Evolutionary conservation across 1,140 invertebrate genomes (phyloP), one percentile per base, ranked within the genome.

Genomic region (Chrysomallon squamiferum): DNA sequence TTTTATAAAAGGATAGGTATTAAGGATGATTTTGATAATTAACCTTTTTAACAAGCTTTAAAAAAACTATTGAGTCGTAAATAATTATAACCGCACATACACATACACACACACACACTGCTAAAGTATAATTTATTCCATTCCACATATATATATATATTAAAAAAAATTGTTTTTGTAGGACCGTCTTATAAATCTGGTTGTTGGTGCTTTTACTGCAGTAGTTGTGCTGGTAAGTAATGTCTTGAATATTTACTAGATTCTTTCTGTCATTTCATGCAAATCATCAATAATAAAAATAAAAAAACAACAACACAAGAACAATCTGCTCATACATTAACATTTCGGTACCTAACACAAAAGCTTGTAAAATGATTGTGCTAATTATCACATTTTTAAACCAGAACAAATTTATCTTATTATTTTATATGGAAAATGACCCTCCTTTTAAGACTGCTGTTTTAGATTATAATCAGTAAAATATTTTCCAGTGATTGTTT

Each of bases 121-220:
- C 30, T 29, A 47, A 22, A 45, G 18, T 50, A 15, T 43, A 47
- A 7, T 54, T 13, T 59, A 9, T n/a, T 29, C 18, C 32, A 27
- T 20, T 30, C 18, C 45, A 3, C 3, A 29, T 4, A 43, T 32
- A 27, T 25, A n/a, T 59, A n/a, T n/a, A n/a, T n/a, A n/a, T n/a
- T n/a, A 32, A 47, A 59, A 18, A 59, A 33, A 29, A 41, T 45
- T 59, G 50, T 58, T 41, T 29, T 76, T 77, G 57, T 69, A 81
- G 80, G 81, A 83, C 62, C 74, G 81, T n/a, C 72, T 82, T n/a
- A 30, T 80, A 29, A 82, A 83, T 65, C 72, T 83, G 35, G 71
- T 83, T 45, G 73, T 83, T 52, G 81, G 77, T 20, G 61, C 67
- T 11, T 72, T 82, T 35, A 83, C 79, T 29, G 69, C 72, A 22